Percentiles rank a stretch among this genome's conserved stretches.
phyloP scores from a whole-genome alignment of 1,140 invertebrate species.

The Pissodes strobi region DNA sequence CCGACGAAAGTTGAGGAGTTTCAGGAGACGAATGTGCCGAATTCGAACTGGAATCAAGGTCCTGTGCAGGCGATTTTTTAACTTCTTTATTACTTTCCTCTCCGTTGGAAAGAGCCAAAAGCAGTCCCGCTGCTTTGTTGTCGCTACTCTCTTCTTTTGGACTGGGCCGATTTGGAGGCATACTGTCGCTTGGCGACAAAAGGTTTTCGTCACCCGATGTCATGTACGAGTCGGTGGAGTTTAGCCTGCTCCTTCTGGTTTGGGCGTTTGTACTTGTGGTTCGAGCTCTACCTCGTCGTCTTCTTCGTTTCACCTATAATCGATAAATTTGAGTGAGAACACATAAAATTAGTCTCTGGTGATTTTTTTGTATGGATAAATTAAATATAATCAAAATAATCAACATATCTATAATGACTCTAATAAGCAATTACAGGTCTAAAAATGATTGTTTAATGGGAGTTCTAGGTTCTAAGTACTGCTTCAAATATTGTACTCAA shows the following conservation, averaged over 20 bases:
- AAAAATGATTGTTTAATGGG: no score
- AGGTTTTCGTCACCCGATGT: constrained; percentile 70
- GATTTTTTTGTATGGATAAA: no score
- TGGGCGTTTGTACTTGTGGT: constrained; percentile 62
- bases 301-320: constrained; percentile 54
- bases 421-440: no score
- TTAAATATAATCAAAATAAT: no score
- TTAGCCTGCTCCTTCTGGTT: constrained; percentile 64
- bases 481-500: no score
- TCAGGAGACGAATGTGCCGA: constrained; percentile 61
- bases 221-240: constrained; percentile 74
- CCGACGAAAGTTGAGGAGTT: constrained; percentile 67
- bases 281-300: constrained; percentile 63
- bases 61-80: constrained; percentile 55
- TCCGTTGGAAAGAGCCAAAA: constrained; percentile 64
- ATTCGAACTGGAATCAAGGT: constrained; percentile 52
- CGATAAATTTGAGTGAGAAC: no score
- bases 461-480: no score
- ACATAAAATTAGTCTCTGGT: no score
- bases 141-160: constrained; percentile 15
- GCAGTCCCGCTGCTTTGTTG: constrained; percentile 61
- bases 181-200: constrained; percentile 57
- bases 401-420: no score
- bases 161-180: constrained; percentile 43
- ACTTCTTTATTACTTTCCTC: constrained; percentile 39